Percentiles rank a stretch among this genome's conserved stretches.
Evolutionary conservation across 2,888 invertebrate species (phyloP).

Genomic region (Nephrotoma guestfalica): DNA sequence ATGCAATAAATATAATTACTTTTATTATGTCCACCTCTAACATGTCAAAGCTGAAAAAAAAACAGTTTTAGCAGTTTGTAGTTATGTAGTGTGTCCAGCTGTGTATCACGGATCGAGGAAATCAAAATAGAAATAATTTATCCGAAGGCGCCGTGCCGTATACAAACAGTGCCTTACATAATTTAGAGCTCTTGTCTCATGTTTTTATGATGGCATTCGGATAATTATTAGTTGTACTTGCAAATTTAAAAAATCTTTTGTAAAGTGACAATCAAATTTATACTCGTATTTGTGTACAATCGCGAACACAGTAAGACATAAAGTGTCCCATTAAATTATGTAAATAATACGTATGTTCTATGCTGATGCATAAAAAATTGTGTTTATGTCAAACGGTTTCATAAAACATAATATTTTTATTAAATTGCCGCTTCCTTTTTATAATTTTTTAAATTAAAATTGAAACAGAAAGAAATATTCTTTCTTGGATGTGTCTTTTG

Average conservation of each 20-base stretch:
- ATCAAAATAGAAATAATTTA: neutral
- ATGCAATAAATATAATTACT: neutral
- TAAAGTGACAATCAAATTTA: neutral
- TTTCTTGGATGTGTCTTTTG: neutral
- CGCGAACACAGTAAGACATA: neutral
- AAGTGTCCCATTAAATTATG: neutral
- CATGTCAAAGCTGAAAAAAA: neutral
- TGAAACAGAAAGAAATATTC: neutral
- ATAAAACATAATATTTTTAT: neutral
- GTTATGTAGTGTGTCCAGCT: neutral
- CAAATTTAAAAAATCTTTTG: neutral
- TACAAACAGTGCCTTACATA: neutral
- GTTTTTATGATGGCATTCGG: neutral
- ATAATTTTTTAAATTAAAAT: neutral
- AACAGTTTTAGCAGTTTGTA: neutral
- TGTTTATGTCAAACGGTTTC: neutral
- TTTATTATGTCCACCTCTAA: neutral
- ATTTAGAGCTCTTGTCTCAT: neutral
- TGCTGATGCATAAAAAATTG: neutral
- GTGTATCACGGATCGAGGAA: neutral
- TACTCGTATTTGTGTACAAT: neutral
- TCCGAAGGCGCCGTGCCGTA: neutral
- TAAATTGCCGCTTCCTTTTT: neutral
- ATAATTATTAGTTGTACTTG: neutral
- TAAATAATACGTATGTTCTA: neutral